These are phyloP conservation scores for Junonia oenone DNA, from an alignment of 2,888 invertebrate species.

Conservation along the genomic window DNA sequence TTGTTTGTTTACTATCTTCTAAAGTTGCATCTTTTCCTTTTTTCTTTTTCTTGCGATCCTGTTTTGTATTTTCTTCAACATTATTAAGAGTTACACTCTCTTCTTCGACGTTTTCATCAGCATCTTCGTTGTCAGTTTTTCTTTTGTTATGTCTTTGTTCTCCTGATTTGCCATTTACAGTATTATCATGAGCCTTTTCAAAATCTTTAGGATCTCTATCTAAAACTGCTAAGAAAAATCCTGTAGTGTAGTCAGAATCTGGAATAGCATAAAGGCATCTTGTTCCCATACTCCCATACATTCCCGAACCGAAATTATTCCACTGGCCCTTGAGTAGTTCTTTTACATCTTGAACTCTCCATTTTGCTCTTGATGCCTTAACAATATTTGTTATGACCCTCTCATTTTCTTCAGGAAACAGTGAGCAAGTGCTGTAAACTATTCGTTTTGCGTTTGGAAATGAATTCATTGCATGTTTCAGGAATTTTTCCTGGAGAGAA, in stretches of 20 bases:
- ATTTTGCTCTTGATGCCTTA: conserved; percentile 73
- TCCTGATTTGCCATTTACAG: conserved; percentile 1
- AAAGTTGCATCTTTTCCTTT: neutral
- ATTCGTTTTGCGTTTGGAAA: conserved; percentile 92
- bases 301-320: conserved; percentile 83
- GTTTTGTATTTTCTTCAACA: neutral
- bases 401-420: conserved; percentile 95
- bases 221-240: conserved; percentile 96
- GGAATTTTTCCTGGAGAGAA: conserved; percentile 89
- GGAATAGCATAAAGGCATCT: conserved; percentile 89
- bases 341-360: conserved; percentile 82
- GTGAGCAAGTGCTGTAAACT: conserved; percentile 97
- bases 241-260: conserved; percentile 89
- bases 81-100: neutral
- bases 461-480: conserved; percentile 90
- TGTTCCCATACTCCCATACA: conserved; percentile 83
- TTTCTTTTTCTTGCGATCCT: conserved; percentile 9
- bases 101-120: neutral
- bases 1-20: neutral
- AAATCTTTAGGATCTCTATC: conserved; percentile 79
- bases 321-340: conserved; percentile 82
- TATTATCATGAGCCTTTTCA: conserved; percentile 36
- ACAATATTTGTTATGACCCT: conserved; percentile 88
- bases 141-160: conserved; percentile 1
- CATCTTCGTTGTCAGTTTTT: neutral